phyloP scores from a whole-genome alignment of 2,797 vertebrate species.

The Rhyacichthys aspro region DNA sequence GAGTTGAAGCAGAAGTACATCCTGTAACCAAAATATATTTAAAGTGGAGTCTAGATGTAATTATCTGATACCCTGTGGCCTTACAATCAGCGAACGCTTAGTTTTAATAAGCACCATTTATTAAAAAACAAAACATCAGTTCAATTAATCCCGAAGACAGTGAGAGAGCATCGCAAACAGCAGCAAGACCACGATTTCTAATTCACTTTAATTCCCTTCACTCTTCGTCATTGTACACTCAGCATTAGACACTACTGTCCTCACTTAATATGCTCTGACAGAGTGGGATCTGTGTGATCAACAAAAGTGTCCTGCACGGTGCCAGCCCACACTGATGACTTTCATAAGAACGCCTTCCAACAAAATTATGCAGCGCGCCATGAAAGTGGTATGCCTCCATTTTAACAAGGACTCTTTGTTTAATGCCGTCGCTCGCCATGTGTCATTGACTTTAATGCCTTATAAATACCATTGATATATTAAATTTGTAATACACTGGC shows the following conservation, averaged over 20 bases:
- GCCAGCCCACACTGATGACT: conserved; percentile 60
- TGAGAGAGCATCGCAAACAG: conserved; percentile 1
- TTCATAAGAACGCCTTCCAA: conserved; percentile 72
- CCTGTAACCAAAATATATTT: background rate
- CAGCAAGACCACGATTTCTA: background rate
- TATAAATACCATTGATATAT: conserved; percentile 84
- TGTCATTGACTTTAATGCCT: conserved; percentile 83
- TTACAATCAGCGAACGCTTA: background rate
- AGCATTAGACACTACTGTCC: background rate
- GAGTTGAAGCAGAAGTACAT: background rate
- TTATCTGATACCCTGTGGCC: conserved; percentile 2
- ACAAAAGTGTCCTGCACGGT: conserved; percentile 46
- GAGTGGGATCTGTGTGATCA: conserved; percentile 58
- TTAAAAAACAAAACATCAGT: conserved; percentile 9
- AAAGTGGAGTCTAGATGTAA: conserved; percentile 7
- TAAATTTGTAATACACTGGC: conserved; percentile 78
- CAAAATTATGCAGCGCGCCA: conserved; percentile 76
- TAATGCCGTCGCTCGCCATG: conserved; percentile 76
- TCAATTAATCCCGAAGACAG: conserved; percentile 1
- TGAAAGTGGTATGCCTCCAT: conserved; percentile 77
- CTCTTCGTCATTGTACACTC: background rate
- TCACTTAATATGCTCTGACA: conserved; percentile 25
- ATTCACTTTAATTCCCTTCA: background rate
- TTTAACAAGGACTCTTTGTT: conserved; percentile 82
- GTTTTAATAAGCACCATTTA: conserved; percentile 7